Base-by-base conservation (phyloP, 2,113 vertebrate species). In the Chaetops frenatus region DNA sequence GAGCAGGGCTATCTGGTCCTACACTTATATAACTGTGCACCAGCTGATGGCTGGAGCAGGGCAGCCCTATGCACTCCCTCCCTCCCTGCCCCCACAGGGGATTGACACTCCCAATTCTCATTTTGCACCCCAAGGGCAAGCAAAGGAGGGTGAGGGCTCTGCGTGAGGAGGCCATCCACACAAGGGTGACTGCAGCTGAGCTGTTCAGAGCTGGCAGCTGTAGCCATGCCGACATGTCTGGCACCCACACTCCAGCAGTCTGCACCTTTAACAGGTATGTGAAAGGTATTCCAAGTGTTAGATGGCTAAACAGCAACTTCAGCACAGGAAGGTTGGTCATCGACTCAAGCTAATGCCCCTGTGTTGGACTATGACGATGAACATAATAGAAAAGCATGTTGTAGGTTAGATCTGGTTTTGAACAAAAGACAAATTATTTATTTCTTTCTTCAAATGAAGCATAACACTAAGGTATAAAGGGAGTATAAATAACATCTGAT, bases 391-490 rank as follows among this genome's bases (percentile, higher is more conserved):
- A 94, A 88, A 86, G 69, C 82, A 94, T 92, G 23, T 86, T 87
- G 48, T 94, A 94, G 56, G 71, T 89, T 94, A 93, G 44, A 64
- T 81, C 56, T 36, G 25, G 47, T 88, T 96, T 97, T 95, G 90
- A 97, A 94, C 93, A 97, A 96, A 96, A 94, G 90, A 96, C 89
- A 94, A 95, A 95, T 96, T 96, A 96, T 97, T 96, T 97, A 91
- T 96, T 93, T 93, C 56, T 82, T 93, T 95, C 92, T 72, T 79
- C 89, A 94, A 87, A 94, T 79, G 81, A 86, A 93, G 90, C 79
- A 81, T 96, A 96, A 92, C 89, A 80, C 95, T 95, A 90, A 83
- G 80, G 84, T 94, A 86, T 91, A 91, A 90, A 69, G 79, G 80
- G 90, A 92, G 90, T 89, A 92, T 91, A 97, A 95, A 96, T 96